Percentiles rank a stretch among this genome's conserved stretches.
Conservation (phyloP, 2,797 vertebrate genomes). For the Phataginus tetradactyla region DNA sequence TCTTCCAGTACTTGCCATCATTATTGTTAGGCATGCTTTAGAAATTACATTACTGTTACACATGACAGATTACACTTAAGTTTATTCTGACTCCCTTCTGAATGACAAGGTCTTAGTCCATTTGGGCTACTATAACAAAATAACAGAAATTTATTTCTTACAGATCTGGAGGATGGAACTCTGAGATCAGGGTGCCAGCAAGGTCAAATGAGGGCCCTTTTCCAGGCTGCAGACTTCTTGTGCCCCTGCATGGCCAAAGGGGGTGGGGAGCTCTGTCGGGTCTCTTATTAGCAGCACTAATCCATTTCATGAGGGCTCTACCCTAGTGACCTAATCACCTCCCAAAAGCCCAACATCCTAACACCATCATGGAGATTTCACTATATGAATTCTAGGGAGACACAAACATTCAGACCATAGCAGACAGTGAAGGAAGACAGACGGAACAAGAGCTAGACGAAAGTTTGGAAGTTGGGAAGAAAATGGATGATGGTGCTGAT, state of each 20-base stretch:
- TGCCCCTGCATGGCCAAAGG: neutral
- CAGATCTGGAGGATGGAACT: neutral
- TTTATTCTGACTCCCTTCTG: neutral
- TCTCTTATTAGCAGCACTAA: neutral
- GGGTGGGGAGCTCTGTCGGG: neutral
- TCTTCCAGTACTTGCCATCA: neutral
- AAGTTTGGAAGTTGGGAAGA: neutral
- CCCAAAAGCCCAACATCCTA: neutral
- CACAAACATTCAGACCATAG: neutral
- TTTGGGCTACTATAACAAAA: neutral
- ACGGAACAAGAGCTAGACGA: neutral
- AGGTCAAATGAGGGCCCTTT: neutral
- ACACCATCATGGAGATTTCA: neutral
- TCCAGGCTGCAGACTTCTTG: neutral
- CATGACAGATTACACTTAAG: neutral
- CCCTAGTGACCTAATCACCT: neutral
- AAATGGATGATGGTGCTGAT: neutral
- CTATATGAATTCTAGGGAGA: neutral
- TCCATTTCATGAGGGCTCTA: neutral
- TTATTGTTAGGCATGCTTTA: constrained; percentile 35
- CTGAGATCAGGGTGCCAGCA: neutral
- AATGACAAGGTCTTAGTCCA: neutral
- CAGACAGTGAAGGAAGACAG: neutral
- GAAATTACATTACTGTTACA: constrained; percentile 9
- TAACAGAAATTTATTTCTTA: neutral